Evolutionary conservation across 2,113 vertebrate species (phyloP), one percentile per base, ranked within the genome.

Genomic region (Furnarius figulus): DNA sequence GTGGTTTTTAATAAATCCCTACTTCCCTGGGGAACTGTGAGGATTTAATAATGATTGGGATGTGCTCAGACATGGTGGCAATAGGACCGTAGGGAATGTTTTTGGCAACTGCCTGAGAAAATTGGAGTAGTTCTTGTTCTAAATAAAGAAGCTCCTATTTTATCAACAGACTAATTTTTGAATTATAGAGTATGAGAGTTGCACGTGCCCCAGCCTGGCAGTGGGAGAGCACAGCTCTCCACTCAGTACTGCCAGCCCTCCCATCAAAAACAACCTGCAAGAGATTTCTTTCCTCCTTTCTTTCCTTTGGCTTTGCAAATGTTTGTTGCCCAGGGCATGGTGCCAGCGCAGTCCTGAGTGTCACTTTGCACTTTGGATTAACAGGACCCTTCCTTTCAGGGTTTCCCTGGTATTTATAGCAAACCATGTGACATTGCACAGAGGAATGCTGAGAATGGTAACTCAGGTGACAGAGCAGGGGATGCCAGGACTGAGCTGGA

Each of bases 61-160:
- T 86, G 79, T 78, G 61, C 95, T 94, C 79, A 77, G 72, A 40
- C 72, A 18, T 31, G 40, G 93, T 88, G 83, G 92, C 61, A 56
- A 81, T 33, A 71, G 79, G 82, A 66, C 90, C 0, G 0, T 7
- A 18, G 71, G 85, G 94, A 96, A 78, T 37, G 68, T n/a, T 61
- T 88, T 46, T 95, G 95, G 90, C 92, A 95, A 21, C 42, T 0
- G 47, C 52, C 33, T 90, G 83, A 72, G 88, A 88, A 92, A 81
- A 82, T 90, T 61, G 93, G 93, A 96, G 68, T 53, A 2, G 8
- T 61, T 88, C 72, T 75, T 74, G 72, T 66, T 96, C 92, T 96
- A 93, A 96, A 92, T 92, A 92, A 95, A 94, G 93, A 31, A 71
- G 66, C 49, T 84, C 72, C 81, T 80, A 56, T 65, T 88, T 86